phyloP scores from a whole-genome alignment of 1,140 invertebrate genomes.

The Dermatophagoides farinae region DNA sequence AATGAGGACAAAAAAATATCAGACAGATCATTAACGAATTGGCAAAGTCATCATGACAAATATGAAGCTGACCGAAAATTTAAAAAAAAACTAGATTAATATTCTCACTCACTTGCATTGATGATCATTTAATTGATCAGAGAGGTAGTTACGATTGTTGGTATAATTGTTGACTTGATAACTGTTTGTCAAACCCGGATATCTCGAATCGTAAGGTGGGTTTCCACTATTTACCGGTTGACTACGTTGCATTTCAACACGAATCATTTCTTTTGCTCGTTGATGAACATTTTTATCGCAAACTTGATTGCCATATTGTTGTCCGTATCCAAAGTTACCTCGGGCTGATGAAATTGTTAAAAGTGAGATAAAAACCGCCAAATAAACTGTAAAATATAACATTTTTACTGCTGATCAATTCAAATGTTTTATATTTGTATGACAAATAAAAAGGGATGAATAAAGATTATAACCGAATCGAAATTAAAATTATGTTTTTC shows the following conservation, averaged over 20 bases:
- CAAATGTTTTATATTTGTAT: too few species aligned
- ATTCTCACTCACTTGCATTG: background rate
- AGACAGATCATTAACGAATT: background rate
- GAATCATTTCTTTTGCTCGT: background rate
- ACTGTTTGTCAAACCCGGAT: background rate
- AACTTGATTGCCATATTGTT: background rate
- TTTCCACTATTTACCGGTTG: background rate
- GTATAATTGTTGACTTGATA: background rate
- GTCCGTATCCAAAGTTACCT: slow-evolving; percentile 1
- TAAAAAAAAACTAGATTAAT: background rate
- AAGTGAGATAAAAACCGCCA: background rate
- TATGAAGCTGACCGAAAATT: too few species aligned
- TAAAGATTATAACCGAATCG: too few species aligned
- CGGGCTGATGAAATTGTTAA: slow-evolving; percentile 1
- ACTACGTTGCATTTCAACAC: background rate
- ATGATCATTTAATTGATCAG: background rate
- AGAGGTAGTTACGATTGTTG: background rate
- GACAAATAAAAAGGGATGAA: too few species aligned
- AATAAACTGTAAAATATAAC: background rate
- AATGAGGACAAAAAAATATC: background rate
- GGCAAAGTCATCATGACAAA: background rate
- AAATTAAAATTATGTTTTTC: too few species aligned
- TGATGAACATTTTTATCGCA: background rate
- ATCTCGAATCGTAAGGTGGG: background rate
- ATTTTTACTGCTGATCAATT: background rate